Evolutionary conservation across 2,113 vertebrate species (phyloP).

Genomic region (Heliornis fulica): DNA sequence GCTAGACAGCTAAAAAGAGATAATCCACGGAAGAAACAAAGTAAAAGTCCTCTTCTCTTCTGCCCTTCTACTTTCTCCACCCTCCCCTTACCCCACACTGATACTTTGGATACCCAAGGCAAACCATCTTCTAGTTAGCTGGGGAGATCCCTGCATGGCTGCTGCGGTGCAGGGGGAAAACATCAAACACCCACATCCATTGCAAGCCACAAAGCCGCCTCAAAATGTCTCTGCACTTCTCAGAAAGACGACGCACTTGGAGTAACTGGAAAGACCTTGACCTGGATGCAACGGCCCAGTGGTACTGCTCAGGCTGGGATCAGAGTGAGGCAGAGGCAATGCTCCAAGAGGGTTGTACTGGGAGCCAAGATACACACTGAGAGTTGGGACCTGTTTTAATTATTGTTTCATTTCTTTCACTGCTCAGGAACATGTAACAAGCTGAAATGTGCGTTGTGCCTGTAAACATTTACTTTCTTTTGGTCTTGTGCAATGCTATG

Average conservation of each 20-base stretch:
- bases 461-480: slow-evolving; percentile 71
- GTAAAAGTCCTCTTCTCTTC: not conserved
- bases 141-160: not conserved
- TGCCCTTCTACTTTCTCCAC: not conserved
- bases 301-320: slow-evolving; percentile 52
- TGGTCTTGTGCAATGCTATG: slow-evolving; percentile 58
- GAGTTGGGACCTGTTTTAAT: slow-evolving; percentile 69
- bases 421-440: slow-evolving; percentile 67
- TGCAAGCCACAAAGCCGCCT: not conserved
- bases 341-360: not conserved
- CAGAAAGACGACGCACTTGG: slow-evolving; percentile 28
- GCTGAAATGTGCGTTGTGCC: slow-evolving; percentile 53
- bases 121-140: not conserved
- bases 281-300: slow-evolving; percentile 47
- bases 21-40: not conserved
- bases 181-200: not conserved
- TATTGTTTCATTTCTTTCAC: slow-evolving; percentile 64
- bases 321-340: slow-evolving; percentile 16
- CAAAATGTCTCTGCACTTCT: slow-evolving; percentile 37
- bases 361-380: slow-evolving; percentile 62
- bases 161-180: not conserved
- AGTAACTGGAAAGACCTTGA: slow-evolving; percentile 60
- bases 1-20: not conserved
- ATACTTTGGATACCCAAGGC: not conserved
- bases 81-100: not conserved